Base-by-base conservation (phyloP, 2,888 invertebrate genomes). In the Stenichneumon culpator region DNA sequence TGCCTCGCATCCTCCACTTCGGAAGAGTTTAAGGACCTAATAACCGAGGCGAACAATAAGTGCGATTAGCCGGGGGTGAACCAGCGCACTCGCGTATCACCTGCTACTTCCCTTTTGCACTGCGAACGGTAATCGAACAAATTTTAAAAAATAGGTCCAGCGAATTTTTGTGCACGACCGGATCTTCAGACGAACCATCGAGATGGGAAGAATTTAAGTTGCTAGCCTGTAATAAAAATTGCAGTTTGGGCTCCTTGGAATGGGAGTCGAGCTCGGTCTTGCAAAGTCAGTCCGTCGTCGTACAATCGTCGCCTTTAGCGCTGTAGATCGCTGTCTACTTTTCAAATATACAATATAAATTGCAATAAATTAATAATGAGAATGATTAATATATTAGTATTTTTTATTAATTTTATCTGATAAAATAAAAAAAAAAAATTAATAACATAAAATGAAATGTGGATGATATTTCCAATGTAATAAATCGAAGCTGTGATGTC, bases 21-120 rank as follows among this genome's bases (percentile, higher is more conserved):
- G 39, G 25, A 39, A 60, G 39, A 57, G 54, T 72, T 73, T 44
- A 60, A 73, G 44, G 16, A 19, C 73, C 39, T 73, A 73, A 73
- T 73, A 73, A 73, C 73, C 32, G 16, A n/a, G 25, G 22, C 60
- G 73, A 60, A 44, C 73, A 73, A 60, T 73, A 73, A 73, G 39
- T 57, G 28, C 44, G 39, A 60, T 60, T 73, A 73, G 54, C 28
- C 16, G 22, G 22, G 57, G 11, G 7, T 7, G 19, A 11, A 73
- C 44, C 44, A 5, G n/a, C 39, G 16, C 36, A 44, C 22, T 11
- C 25, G 39, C 60, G n/a, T 14, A 39, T 19, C 54, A 44, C 36
- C 57, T 44, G 67, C 9, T 39, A 22, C 39, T 19, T n/a, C 14
- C 14, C 9, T 22, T 22, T 73, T n/a, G 39, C n/a, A 22, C 44